Evolutionary conservation across 1,140 invertebrate species (phyloP).

Genomic region (Drosophila busckii): DNA sequence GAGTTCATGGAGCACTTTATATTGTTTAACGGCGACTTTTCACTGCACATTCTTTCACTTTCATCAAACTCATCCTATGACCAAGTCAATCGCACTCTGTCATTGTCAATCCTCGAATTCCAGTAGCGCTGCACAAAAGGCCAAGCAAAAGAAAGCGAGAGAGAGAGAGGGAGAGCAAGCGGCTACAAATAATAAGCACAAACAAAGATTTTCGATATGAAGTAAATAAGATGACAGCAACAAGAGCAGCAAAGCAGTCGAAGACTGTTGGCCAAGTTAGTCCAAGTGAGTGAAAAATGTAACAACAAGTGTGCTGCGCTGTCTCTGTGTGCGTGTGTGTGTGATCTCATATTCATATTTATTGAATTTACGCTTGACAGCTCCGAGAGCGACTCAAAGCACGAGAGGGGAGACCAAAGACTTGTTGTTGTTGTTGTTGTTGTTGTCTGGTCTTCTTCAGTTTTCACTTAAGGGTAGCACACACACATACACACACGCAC

Average conservation of each 20-base stretch:
- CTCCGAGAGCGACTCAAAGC: constrained; percentile 62
- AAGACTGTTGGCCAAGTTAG: constrained; percentile 64
- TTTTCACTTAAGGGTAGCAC: constrained; percentile 61
- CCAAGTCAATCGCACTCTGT: constrained; percentile 51
- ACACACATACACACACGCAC: constrained; percentile 11
- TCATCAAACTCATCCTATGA: constrained; percentile 1
- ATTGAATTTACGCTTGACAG: constrained; percentile 77
- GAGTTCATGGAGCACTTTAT: no score
- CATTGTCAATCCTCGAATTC: constrained; percentile 63
- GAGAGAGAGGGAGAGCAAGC: constrained; percentile 8
- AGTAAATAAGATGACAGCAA: constrained; percentile 50
- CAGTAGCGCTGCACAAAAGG: constrained; percentile 2
- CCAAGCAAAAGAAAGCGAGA: constrained; percentile 12
- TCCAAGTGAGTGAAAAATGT: constrained; percentile 72
- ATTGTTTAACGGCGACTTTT: no score
- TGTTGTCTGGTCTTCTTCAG: constrained; percentile 35
- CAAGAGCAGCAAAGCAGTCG: constrained; percentile 7
- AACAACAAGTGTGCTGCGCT: constrained; percentile 56
- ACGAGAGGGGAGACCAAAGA: constrained; percentile 33
- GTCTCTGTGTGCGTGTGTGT: constrained; percentile 3
- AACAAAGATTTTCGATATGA: constrained; percentile 69
- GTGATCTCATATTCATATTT: constrained; percentile 74
- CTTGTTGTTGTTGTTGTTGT: constrained; percentile 9
- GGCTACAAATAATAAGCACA: constrained; percentile 69
- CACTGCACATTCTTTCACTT: constrained; percentile 31